Percentiles rank a stretch among this genome's conserved stretches.
These are phyloP conservation scores for Illadopsis cleaveri DNA, from an alignment of 2,113 vertebrate species.

Conservation along the genomic window DNA sequence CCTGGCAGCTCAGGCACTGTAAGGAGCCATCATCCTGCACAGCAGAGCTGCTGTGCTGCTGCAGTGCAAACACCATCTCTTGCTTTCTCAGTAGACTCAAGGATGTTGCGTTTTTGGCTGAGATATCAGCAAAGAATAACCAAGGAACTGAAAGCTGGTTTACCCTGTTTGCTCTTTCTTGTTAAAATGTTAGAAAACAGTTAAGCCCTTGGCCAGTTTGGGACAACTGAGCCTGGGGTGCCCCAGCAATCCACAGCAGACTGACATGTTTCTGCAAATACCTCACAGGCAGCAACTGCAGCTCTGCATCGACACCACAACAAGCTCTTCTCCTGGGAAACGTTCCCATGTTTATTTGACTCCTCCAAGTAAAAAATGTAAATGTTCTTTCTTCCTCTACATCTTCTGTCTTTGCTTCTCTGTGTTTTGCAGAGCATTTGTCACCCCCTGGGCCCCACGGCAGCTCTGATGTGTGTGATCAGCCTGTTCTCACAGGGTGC, in stretches of 20 bases:
- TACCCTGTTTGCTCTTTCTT: not conserved
- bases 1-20: not conserved
- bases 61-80: not conserved
- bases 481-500: not conserved
- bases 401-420: not conserved
- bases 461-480: not conserved
- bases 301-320: not conserved
- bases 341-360: conserved; percentile 22
- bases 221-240: not conserved
- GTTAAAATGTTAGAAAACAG: rapidly evolving
- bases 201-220: not conserved
- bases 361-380: conserved; percentile 1
- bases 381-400: not conserved
- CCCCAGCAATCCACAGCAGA: not conserved
- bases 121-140: not conserved
- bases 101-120: not conserved
- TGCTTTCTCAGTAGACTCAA: not conserved
- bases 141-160: not conserved
- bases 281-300: not conserved
- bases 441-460: rapidly evolving
- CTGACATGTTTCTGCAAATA: conserved; percentile 7
- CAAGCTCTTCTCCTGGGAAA: conserved; percentile 36
- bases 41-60: not conserved
- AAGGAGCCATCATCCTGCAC: not conserved
- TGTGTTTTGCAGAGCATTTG: not conserved